phyloP scores from a whole-genome alignment of 2,888 invertebrate genomes.

The Pyrrhosoma nymphula region DNA sequence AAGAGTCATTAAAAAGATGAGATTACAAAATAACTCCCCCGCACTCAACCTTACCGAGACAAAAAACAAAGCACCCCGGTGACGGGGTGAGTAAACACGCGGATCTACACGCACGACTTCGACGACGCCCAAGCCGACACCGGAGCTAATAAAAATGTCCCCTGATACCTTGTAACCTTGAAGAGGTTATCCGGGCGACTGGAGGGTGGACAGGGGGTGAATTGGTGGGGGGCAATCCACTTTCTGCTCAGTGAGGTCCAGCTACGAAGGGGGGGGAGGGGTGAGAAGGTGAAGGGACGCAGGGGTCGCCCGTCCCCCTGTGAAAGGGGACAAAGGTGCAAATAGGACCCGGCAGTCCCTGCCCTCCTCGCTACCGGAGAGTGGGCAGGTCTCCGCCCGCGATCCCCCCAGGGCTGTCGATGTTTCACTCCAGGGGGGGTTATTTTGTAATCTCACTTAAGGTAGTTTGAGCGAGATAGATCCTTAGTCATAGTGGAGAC shows the following conservation, averaged over 20 bases:
- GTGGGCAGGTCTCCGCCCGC: not conserved
- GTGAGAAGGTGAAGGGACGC: not conserved
- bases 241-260: not conserved
- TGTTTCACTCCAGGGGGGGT: too few relatives aligned
- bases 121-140: not conserved
- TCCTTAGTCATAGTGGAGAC: too few relatives aligned
- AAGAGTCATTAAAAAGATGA: too few relatives aligned
- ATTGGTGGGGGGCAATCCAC: not conserved
- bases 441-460: too few relatives aligned
- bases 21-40: too few relatives aligned
- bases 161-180: not conserved
- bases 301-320: not conserved
- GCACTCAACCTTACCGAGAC: too few relatives aligned
- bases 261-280: too few relatives aligned
- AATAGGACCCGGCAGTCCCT: not conserved
- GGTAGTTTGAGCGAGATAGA: too few relatives aligned
- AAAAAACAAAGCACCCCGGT: not conserved
- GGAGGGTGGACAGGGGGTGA: not conserved
- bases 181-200: not conserved
- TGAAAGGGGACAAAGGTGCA: not conserved
- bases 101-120: not conserved
- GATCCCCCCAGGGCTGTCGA: too few relatives aligned
- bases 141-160: not conserved
- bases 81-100: not conserved
- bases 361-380: not conserved